These are phyloP conservation scores for Panagrolaimus sp. DNA, from an alignment of 1,140 invertebrate genomes.

Conservation along the genomic window DNA sequence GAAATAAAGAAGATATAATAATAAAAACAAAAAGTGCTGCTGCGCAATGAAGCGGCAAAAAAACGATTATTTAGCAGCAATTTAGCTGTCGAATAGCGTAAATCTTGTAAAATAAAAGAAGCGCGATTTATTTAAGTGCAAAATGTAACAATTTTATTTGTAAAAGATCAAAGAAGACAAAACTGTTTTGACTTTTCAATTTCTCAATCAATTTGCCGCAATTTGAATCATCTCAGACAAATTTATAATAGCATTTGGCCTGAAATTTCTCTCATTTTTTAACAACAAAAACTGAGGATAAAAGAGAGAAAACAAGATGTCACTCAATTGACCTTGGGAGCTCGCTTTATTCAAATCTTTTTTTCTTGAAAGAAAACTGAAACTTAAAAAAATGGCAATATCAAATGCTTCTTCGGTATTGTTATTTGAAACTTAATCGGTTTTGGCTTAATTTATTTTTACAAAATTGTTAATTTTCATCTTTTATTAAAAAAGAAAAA, in stretches of 20 bases:
- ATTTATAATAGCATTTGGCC: too few species aligned
- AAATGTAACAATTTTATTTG: conserved; percentile 1
- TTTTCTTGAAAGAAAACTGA: too few species aligned
- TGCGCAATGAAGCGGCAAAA: conserved; percentile 4
- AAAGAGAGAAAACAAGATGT: not conserved
- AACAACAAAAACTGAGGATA: not conserved
- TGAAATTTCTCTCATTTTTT: too few species aligned
- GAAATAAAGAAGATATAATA: too few species aligned
- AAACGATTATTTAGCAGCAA: not conserved
- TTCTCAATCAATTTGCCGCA: conserved; percentile 2
- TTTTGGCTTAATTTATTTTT: too few species aligned
- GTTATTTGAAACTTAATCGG: conserved; percentile 2
- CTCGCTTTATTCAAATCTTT: too few species aligned
- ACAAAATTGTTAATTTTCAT: too few species aligned
- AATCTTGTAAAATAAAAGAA: not conserved
- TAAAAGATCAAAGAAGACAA: not conserved
- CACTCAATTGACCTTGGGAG: not conserved
- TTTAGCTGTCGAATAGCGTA: not conserved
- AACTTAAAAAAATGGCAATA: not conserved
- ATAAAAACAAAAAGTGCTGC: not conserved
- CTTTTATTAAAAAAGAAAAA: not conserved
- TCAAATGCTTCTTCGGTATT: not conserved
- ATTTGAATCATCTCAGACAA: not conserved
- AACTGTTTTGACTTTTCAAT: not conserved
- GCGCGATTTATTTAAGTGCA: not conserved